Conservation (phyloP, 2,888 invertebrate genomes). For the Alloscopus bannaensis region DNA sequence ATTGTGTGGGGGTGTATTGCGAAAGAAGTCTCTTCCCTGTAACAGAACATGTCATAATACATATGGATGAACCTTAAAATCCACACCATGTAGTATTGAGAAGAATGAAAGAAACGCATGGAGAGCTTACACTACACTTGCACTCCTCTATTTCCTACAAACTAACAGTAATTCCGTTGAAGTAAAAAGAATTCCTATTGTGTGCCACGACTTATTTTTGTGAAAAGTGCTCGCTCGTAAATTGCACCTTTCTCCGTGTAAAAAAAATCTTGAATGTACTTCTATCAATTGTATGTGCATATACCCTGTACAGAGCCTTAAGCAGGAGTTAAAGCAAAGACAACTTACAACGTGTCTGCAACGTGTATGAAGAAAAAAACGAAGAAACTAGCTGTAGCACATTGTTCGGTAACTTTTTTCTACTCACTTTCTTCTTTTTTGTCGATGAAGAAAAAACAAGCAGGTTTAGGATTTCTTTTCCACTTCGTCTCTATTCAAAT, state of each 20-base stretch:
- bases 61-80: constrained; percentile 29
- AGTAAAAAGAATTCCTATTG: constrained; percentile 35
- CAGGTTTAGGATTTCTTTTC: constrained; percentile 38
- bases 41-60: constrained; percentile 24
- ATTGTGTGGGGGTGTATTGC: not conserved
- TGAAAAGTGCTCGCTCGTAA: constrained; percentile 21
- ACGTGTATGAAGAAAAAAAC: too few species aligned
- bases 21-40: constrained; percentile 3
- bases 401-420: constrained; percentile 15
- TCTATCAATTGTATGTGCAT: too few species aligned
- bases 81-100: too few species aligned
- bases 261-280: too few species aligned
- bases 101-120: not conserved
- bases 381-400: too few species aligned
- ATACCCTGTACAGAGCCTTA: too few species aligned
- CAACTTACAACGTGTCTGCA: too few species aligned
- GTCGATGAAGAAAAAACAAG: constrained; percentile 15
- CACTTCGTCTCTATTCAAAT: constrained; percentile 54
- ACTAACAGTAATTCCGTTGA: constrained; percentile 37
- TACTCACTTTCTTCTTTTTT: not conserved
- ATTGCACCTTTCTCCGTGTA: constrained; percentile 35
- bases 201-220: not conserved
- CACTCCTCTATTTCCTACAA: constrained; percentile 4
- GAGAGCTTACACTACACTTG: constrained; percentile 18
- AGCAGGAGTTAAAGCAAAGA: too few species aligned